phyloP scores from a whole-genome alignment of 2,888 invertebrate genomes.

The Drosophila borborema region DNA sequence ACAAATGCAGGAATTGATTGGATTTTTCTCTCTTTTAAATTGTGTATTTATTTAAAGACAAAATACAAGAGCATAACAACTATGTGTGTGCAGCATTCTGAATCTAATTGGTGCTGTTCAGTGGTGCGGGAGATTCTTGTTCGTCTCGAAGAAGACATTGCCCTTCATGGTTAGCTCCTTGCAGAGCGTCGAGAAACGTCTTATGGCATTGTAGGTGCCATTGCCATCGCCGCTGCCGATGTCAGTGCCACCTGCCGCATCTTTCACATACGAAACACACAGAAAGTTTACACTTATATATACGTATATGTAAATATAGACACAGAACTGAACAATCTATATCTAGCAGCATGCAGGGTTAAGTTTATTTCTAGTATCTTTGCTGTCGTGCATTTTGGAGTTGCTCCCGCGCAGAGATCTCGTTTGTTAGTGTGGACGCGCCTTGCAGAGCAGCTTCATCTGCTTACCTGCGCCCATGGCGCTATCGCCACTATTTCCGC shows the following conservation, averaged over 20 bases:
- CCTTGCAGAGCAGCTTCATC: constrained; percentile 53
- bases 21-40: background rate
- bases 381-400: constrained; percentile 8
- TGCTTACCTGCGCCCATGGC: constrained; percentile 58
- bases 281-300: constrained; percentile 23
- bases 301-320: constrained; percentile 22
- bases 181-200: constrained; percentile 84
- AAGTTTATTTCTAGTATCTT: constrained; percentile 10
- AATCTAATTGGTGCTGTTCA: constrained; percentile 33
- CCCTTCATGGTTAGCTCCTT: constrained; percentile 83
- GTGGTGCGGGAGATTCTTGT: constrained; percentile 81
- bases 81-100: constrained; percentile 20
- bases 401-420: constrained; percentile 44
- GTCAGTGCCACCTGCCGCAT: constrained; percentile 31
- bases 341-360: constrained; percentile 47
- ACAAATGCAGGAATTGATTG: constrained; percentile 67
- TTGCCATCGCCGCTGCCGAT: constrained; percentile 45
- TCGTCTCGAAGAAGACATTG: constrained; percentile 84
- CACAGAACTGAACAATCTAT: constrained; percentile 11
- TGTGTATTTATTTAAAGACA: constrained; percentile 46
- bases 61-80: constrained; percentile 44
- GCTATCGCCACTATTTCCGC: constrained; percentile 31
- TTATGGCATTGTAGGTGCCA: constrained; percentile 81
- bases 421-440: constrained; percentile 74
- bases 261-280: constrained; percentile 43